These are phyloP conservation scores for Sceliomorpha sp. DNA, from an alignment of 2,888 invertebrate genomes.

Conservation along the genomic window DNA sequence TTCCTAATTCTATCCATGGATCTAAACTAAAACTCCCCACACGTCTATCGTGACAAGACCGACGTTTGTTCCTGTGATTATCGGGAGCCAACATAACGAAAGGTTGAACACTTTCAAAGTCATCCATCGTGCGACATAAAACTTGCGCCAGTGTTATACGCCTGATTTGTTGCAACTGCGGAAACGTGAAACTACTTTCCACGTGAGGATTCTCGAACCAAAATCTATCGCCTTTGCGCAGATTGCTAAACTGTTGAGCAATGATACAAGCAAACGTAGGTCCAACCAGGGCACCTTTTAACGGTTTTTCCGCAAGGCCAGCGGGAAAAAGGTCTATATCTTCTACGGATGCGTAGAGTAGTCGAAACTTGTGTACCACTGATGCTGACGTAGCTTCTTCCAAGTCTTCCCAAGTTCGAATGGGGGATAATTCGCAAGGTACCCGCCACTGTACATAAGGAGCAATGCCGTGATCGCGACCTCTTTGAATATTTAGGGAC, in stretches of 20 bases:
- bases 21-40: constrained; percentile 83
- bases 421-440: constrained; percentile 87
- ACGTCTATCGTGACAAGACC: constrained; percentile 82
- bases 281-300: constrained; percentile 90
- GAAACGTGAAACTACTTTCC: constrained; percentile 88
- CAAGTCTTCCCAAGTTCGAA: constrained; percentile 87
- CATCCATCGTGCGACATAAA: constrained; percentile 85
- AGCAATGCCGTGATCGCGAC: constrained; percentile 92
- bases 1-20: constrained; percentile 84
- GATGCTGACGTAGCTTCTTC: constrained; percentile 85
- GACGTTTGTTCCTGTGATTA: constrained; percentile 83
- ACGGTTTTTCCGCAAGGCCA: constrained; percentile 90
- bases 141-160: constrained; percentile 87
- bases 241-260: constrained; percentile 90
- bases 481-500: constrained; percentile 92
- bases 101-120: constrained; percentile 86
- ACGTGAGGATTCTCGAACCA: constrained; percentile 89
- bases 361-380: constrained; percentile 84
- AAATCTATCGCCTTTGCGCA: constrained; percentile 89
- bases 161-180: constrained; percentile 88
- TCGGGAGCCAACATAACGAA: constrained; percentile 86
- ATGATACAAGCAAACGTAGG: constrained; percentile 94
- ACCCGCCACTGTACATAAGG: constrained; percentile 90
- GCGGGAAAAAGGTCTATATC: constrained; percentile 93
- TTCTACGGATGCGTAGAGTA: constrained; percentile 84